Conservation (phyloP, 2,113 vertebrate species). For the Oncorhynchus mykiss region DNA sequence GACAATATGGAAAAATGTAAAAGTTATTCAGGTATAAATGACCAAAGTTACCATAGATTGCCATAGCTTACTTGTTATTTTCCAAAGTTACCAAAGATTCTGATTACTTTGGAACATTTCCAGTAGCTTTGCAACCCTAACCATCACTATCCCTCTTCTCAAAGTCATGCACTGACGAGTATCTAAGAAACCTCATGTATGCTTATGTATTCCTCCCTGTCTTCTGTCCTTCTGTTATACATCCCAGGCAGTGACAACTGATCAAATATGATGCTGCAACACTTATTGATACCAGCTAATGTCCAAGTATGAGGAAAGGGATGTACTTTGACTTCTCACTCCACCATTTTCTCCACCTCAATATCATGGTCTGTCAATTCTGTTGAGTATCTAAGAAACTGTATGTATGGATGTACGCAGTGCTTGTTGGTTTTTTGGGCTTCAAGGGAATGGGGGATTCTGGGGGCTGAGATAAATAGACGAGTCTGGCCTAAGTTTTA, state of each 20-base stretch:
- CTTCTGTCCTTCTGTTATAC: slow-evolving; percentile 1
- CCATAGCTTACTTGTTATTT: no score
- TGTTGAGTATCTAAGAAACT: slow-evolving; percentile 26
- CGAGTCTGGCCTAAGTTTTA: slow-evolving; percentile 33
- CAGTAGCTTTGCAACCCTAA: no score
- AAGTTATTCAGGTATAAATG: no score
- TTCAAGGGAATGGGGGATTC: neutral
- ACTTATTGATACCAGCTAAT: slow-evolving; percentile 28
- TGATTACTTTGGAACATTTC: no score
- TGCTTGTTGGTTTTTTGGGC: slow-evolving; percentile 30
- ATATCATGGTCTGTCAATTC: slow-evolving; percentile 29
- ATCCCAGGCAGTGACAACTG: slow-evolving; percentile 18
- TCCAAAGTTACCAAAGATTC: no score
- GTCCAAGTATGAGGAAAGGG: neutral
- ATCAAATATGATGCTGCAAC: slow-evolving; percentile 19
- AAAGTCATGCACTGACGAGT: no score
- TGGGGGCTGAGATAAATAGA: slow-evolving; percentile 9
- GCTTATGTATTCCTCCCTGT: slow-evolving; percentile 7
- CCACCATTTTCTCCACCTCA: slow-evolving; percentile 3
- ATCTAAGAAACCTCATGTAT: neutral
- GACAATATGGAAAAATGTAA: no score
- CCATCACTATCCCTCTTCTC: no score
- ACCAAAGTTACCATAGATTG: no score
- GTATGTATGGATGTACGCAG: slow-evolving; percentile 29
- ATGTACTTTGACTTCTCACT: neutral